Conservation (phyloP, 2,113 vertebrate genomes). For the Erythrolamprus reginae region DNA sequence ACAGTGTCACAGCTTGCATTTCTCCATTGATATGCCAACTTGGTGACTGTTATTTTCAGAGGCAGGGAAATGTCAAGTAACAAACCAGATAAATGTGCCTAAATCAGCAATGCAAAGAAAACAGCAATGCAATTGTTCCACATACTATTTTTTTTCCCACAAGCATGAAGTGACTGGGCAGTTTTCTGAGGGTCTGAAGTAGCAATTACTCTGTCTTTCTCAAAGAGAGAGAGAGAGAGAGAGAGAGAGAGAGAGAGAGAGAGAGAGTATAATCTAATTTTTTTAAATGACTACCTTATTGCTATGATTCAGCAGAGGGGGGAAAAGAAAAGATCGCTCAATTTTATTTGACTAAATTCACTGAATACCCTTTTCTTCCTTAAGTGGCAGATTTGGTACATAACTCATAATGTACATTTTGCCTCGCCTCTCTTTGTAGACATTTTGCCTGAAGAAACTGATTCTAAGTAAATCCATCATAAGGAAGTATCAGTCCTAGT, state of each 20-base stretch:
- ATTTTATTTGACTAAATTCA: constrained; percentile 29
- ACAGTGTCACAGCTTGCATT: neutral
- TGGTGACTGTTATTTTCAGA: neutral
- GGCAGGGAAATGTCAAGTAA: neutral
- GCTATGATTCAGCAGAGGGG: neutral
- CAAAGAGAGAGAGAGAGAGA: too few species aligned
- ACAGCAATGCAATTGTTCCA: neutral
- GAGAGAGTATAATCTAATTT: neutral
- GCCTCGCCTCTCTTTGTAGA: neutral
- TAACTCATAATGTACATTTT: constrained; percentile 15
- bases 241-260: neutral
- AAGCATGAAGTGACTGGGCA: neutral
- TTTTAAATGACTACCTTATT: neutral
- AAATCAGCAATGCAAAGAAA: neutral
- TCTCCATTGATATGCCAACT: neutral
- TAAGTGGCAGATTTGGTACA: neutral
- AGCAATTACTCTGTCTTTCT: neutral
- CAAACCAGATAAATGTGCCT: neutral
- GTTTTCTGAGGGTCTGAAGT: neutral
- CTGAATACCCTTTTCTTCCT: neutral
- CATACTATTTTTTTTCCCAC: neutral
- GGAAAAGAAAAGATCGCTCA: neutral
- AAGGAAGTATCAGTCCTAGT: constrained; percentile 21
- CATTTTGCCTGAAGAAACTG: constrained; percentile 17
- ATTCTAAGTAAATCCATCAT: constrained; percentile 39